phyloP scores from a whole-genome alignment of 53 echinoderm and acorn worm species.

The Luidia sarsii region DNA sequence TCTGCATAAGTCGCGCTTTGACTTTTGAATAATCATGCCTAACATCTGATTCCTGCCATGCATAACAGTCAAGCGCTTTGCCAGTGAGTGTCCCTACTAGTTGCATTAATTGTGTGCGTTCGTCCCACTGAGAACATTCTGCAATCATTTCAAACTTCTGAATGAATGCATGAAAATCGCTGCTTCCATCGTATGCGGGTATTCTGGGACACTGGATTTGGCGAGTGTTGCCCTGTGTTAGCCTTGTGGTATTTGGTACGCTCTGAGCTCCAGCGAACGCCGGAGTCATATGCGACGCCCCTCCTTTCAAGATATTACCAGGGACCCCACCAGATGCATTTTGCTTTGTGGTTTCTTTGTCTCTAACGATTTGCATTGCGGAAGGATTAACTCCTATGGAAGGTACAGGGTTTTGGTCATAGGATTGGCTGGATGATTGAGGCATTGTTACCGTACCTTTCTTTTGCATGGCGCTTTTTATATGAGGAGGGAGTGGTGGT shows the following conservation, averaged over 20 bases:
- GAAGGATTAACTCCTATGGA: too few relatives aligned
- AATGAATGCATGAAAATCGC: neutral
- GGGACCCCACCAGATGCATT: too few relatives aligned
- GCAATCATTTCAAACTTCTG: constrained; percentile 10
- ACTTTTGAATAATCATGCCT: neutral
- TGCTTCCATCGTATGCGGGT: neutral
- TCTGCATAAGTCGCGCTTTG: constrained; percentile 3
- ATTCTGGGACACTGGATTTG: too few relatives aligned
- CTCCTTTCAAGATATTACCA: too few relatives aligned
- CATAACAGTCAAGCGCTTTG: constrained; percentile 8
- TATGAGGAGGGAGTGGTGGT: neutral
- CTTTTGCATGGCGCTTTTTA: neutral
- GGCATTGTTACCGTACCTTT: too few relatives aligned
- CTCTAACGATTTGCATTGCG: too few relatives aligned
- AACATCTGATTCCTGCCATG: constrained; percentile 15
- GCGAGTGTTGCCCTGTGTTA: constrained; percentile 19
- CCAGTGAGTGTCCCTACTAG: constrained; percentile 4
- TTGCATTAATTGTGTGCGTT: neutral
- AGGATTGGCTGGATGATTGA: too few relatives aligned
- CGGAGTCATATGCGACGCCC: too few relatives aligned
- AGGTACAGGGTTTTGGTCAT: too few relatives aligned
- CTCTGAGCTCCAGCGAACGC: too few relatives aligned
- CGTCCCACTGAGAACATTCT: constrained; percentile 1
- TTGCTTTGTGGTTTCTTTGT: too few relatives aligned
- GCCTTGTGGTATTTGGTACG: constrained; percentile 3